These are phyloP conservation scores for Apeira syringaria DNA, from an alignment of 2,888 invertebrate genomes.

Conservation along the genomic window DNA sequence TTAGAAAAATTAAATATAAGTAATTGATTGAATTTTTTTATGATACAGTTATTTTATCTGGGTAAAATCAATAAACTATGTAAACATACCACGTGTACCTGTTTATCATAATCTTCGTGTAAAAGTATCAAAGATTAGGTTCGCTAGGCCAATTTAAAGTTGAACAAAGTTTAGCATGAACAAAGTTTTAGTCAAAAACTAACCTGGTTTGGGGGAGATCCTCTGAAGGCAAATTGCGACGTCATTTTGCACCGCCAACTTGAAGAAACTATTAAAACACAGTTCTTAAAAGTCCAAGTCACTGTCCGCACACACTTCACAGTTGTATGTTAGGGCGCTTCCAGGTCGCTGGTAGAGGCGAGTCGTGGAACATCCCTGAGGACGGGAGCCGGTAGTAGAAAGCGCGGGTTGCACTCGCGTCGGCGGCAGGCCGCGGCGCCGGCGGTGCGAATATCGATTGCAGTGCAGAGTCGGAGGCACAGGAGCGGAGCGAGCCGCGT, in stretches of 20 bases:
- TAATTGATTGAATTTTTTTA: too few relatives aligned
- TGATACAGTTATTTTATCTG: too few relatives aligned
- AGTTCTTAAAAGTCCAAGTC: slow-evolving; percentile 56
- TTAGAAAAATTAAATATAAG: too few relatives aligned
- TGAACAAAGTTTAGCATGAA: neutral
- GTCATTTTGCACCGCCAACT: slow-evolving; percentile 69
- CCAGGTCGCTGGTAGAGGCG: slow-evolving; percentile 39
- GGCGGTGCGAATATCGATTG: slow-evolving; percentile 65
- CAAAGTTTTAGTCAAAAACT: slow-evolving; percentile 26
- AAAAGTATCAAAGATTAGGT: slow-evolving; percentile 18
- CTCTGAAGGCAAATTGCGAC: slow-evolving; percentile 80
- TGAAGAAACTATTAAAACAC: slow-evolving; percentile 52
- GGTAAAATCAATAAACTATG: too few relatives aligned
- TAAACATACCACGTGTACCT: slow-evolving; percentile 24
- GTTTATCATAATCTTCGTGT: slow-evolving; percentile 1
- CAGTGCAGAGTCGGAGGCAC: slow-evolving; percentile 63
- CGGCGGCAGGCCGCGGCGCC: slow-evolving; percentile 43
- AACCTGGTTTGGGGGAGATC: slow-evolving; percentile 82
- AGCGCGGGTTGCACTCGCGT: slow-evolving; percentile 57
- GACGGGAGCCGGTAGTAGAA: slow-evolving; percentile 31
- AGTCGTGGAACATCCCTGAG: slow-evolving; percentile 45
- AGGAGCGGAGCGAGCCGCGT: slow-evolving; percentile 66
- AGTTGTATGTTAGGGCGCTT: slow-evolving; percentile 64
- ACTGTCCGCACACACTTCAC: slow-evolving; percentile 64
- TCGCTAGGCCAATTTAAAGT: slow-evolving; percentile 48